Conservation (phyloP, 2,797 vertebrate genomes). For the Pseudomugil tenellus region DNA sequence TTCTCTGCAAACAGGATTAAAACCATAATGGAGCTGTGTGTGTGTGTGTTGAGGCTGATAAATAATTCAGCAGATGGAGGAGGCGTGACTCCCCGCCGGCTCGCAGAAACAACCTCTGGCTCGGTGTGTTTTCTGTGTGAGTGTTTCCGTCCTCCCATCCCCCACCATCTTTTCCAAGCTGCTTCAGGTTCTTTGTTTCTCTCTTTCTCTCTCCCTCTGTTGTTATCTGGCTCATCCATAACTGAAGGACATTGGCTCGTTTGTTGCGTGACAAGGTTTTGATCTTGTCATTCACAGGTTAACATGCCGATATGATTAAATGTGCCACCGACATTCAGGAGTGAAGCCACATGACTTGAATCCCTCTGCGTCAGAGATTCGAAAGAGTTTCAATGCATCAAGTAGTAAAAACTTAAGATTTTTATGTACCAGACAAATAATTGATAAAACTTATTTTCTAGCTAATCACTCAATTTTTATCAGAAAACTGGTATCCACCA, state of each 20-base stretch:
- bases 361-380: neutral
- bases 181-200: constrained; percentile 32
- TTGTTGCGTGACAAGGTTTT: neutral
- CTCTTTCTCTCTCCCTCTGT: constrained; percentile 21
- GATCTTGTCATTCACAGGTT: neutral
- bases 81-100: constrained; percentile 60
- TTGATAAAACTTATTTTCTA: too few relatives aligned
- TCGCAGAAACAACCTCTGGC: constrained; percentile 63
- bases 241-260: constrained; percentile 31
- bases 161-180: constrained; percentile 14
- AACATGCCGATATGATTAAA: too few relatives aligned
- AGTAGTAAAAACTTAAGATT: too few relatives aligned
- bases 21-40: constrained; percentile 21
- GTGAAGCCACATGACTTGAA: neutral
- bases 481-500: too few relatives aligned
- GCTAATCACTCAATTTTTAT: too few relatives aligned
- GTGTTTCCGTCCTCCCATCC: constrained; percentile 45
- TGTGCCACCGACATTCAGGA: too few relatives aligned
- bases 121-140: constrained; percentile 23
- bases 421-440: too few relatives aligned
- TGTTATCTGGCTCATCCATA: constrained; percentile 26
- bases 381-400: too few relatives aligned
- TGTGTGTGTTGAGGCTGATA: constrained; percentile 47
- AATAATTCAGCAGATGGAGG: constrained; percentile 75
- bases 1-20: constrained; percentile 23